Percentiles rank a stretch among this genome's conserved stretches.
These are phyloP conservation scores for Rhysida immarginata DNA, from an alignment of 1,140 invertebrate genomes.

Conservation along the genomic window DNA sequence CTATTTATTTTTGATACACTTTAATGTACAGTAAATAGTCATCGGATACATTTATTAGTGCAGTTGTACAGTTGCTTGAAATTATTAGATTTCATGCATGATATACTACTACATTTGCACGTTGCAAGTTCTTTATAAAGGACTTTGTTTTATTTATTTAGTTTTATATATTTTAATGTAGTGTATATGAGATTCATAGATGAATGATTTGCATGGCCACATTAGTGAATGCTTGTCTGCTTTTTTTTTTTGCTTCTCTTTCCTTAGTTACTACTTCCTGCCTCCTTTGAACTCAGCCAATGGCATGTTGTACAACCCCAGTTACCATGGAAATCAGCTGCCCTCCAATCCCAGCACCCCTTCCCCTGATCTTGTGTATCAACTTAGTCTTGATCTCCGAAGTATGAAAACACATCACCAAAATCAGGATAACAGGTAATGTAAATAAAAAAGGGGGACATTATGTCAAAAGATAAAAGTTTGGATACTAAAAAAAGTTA, in stretches of 20 bases:
- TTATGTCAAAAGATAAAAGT: too few species aligned
- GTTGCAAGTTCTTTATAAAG: too few species aligned
- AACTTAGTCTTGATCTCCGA: conserved; percentile 3
- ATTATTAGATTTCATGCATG: too few species aligned
- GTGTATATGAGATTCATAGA: not conserved
- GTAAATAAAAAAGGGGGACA: not conserved
- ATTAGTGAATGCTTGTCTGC: conserved; percentile 39
- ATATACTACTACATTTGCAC: too few species aligned
- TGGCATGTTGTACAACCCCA: conserved; percentile 3
- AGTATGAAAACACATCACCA: not conserved
- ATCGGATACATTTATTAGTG: too few species aligned
- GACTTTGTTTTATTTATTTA: too few species aligned
- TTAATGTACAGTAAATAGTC: too few species aligned
- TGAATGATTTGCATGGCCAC: conserved; percentile 41
- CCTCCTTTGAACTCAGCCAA: conserved; percentile 2
- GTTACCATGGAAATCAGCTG: conserved; percentile 7
- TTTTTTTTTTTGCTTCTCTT: conserved; percentile 19
- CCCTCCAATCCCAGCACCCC: conserved; percentile 6
- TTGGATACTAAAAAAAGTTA: too few species aligned
- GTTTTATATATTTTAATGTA: too few species aligned
- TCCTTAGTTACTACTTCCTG: conserved; percentile 6
- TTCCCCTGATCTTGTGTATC: conserved; percentile 5
- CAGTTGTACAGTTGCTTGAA: too few species aligned
- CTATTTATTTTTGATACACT: too few species aligned
- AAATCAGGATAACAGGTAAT: conserved; percentile 1